phyloP scores from a whole-genome alignment of 2,113 vertebrate species.

The Talpa occidentalis region DNA sequence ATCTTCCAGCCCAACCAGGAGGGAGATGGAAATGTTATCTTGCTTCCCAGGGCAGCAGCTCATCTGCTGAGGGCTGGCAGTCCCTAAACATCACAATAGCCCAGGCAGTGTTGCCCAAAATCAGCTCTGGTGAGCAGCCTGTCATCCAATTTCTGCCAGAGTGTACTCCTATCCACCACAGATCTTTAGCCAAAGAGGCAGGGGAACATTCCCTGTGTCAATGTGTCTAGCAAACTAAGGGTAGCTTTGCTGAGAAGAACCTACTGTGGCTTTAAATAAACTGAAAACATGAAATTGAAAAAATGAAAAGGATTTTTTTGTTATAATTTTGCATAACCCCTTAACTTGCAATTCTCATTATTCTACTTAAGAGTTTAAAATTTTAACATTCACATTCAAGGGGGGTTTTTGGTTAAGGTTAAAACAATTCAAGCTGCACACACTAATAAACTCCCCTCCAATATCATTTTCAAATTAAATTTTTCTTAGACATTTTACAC shows the following conservation, averaged over 20 bases:
- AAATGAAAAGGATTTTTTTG: no score
- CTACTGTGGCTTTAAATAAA: neutral
- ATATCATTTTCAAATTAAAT: slow-evolving; percentile 20
- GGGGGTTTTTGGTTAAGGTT: neutral
- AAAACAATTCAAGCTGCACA: neutral
- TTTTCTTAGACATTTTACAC: slow-evolving; percentile 44
- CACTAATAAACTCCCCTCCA: neutral
- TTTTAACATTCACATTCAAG: slow-evolving; percentile 39
- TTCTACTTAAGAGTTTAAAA: slow-evolving; percentile 1
- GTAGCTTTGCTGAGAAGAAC: neutral
- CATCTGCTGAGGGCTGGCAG: neutral
- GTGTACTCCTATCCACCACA: neutral
- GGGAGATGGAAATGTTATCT: neutral
- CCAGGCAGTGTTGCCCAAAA: neutral
- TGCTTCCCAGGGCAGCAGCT: neutral
- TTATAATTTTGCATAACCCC: neutral
- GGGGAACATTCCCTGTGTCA: neutral
- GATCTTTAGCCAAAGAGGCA: neutral
- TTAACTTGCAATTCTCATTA: neutral
- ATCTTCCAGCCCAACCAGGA: neutral
- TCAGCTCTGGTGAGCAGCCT: neutral
- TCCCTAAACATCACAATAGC: neutral
- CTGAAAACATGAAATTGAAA: no score
- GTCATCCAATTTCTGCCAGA: neutral
- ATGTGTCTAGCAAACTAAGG: neutral